Conservation (phyloP, 2,113 vertebrate genomes). For the Sander vitreus region DNA sequence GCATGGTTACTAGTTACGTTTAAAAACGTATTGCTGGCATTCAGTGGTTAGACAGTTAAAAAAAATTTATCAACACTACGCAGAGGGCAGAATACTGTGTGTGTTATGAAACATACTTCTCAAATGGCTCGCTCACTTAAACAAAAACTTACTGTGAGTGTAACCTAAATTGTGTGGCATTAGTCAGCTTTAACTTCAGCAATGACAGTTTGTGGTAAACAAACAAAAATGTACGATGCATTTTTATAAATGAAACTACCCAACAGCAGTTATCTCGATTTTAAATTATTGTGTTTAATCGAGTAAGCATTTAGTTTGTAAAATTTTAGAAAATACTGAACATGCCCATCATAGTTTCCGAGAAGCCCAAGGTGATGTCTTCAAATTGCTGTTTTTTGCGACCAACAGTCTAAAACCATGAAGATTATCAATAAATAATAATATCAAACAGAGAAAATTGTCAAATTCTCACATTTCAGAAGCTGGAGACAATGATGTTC, state of each 20-base stretch:
- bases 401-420: not conserved
- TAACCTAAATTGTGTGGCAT: not conserved
- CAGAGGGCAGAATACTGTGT: constrained; percentile 42
- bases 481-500: not conserved
- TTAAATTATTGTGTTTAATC: not conserved
- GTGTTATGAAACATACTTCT: constrained; percentile 4
- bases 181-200: constrained; percentile 44
- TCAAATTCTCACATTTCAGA: not conserved
- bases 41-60: constrained; percentile 54
- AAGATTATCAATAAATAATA: not conserved
- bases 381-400: not conserved
- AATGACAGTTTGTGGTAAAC: constrained; percentile 41
- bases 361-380: too few species aligned
- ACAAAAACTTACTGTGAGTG: not conserved
- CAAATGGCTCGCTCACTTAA: not conserved
- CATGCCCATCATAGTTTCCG: not conserved
- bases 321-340: not conserved
- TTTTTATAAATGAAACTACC: not conserved
- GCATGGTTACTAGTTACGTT: not conserved
- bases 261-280: not conserved
- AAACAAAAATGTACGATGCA: not conserved
- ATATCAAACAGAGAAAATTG: not conserved
- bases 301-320: not conserved
- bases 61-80: constrained; percentile 26
- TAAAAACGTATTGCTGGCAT: constrained; percentile 71